Evolutionary conservation across 2,113 vertebrate genomes (phyloP).

Genomic region (Odobenus rosmarus): DNA sequence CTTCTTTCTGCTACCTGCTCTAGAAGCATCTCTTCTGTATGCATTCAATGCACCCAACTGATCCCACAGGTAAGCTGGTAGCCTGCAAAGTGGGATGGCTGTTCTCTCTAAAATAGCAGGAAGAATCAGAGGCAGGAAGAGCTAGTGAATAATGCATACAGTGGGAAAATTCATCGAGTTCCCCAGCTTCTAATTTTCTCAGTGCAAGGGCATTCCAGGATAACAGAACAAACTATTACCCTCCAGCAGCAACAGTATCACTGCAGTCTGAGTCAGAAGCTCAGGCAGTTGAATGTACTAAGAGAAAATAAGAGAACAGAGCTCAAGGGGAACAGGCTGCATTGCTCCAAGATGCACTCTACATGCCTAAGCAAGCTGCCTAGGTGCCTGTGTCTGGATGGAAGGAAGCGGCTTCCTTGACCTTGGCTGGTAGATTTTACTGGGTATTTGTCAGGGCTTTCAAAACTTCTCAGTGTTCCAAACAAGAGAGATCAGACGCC

Average conservation of each 20-base stretch:
- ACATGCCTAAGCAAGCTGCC: background rate
- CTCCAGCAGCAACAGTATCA: background rate
- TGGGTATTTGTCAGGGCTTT: background rate
- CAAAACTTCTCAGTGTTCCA: constrained; percentile 16
- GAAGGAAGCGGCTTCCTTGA: background rate
- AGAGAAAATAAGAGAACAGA: background rate
- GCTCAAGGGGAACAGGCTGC: background rate
- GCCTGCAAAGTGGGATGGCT: background rate
- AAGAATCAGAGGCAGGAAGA: background rate
- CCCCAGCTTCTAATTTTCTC: constrained; percentile 40
- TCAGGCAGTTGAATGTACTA: background rate
- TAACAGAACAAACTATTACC: constrained; percentile 46
- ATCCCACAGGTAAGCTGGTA: background rate
- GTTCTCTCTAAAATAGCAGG: background rate
- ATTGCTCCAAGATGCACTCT: background rate
- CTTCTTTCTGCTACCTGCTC: background rate
- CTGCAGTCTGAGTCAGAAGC: constrained; percentile 51
- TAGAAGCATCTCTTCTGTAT: background rate
- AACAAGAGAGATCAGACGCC: background rate
- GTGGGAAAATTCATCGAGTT: constrained; percentile 30
- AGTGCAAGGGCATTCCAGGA: constrained; percentile 55
- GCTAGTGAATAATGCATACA: background rate
- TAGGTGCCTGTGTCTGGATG: fast-evolving
- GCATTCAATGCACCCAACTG: background rate
- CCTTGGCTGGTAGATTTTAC: background rate